Base-by-base conservation (phyloP, 2,888 invertebrate genomes). In the Artemia sp. region DNA sequence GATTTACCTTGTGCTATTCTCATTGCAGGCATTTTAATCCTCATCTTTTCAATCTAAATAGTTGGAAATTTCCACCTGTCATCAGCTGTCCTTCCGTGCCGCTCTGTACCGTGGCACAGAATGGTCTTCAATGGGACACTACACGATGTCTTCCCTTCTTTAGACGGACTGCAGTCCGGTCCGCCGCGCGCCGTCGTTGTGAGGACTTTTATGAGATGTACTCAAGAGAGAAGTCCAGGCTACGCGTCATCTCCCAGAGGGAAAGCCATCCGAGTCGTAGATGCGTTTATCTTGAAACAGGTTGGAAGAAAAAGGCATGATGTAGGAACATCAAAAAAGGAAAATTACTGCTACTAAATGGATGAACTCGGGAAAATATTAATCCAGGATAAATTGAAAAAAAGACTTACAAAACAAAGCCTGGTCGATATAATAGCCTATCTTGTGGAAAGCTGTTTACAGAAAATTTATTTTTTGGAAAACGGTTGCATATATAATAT, bases 41-140 rank as follows among this genome's bases (percentile, higher is more conserved):
- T 58, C 64, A 58, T 58, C 64, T 58, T 58, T 58, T 10, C 64
- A 19, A 19, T 24, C 3, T 38, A 38, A 38, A 38, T 38, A 38
- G 38, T 38, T 58, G n/a, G 64, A 14, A 24, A 58, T 58, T 9
- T 58, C 11, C 64, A 58, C 64, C 64, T 58, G 64, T 58, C 64
- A 58, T 58, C 64, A n/a, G 24, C 6, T 38, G 38, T 38, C n/a
- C 64, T 58, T 24, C 64, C 24, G 64, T 58, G 64, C 64, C 64
- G 64, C 24, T 58, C 64, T n/a, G 64, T 24, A n/a, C 14, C 24
- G 24, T 24, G 64, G 64, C 64, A 58, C 64, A 10, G 64, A 58
- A 58, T 58, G 64, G 64, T 58, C 64, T 58, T 58, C 64, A 58
- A 58, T 58, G 64, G 64, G 64, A 58, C 24, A 58, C 64, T 58